Conservation (phyloP, 1,140 invertebrate species). For the Caenorhabditis inopinata region DNA sequence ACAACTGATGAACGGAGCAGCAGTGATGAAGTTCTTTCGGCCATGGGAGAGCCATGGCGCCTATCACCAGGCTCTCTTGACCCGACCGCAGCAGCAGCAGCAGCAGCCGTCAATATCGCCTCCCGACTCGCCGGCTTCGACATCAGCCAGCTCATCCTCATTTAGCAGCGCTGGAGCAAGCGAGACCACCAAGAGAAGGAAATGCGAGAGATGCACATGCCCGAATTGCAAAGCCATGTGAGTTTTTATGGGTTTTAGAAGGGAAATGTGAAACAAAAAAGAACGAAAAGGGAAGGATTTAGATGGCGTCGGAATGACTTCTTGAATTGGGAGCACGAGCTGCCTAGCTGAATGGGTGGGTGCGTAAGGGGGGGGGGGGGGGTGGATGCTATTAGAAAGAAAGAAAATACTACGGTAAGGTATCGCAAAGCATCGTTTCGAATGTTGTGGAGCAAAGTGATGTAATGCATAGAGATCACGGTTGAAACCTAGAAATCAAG, state of each 20-base stretch:
- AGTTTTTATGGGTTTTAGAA: conserved; percentile 1
- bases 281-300: neutral
- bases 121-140: neutral
- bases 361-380: too few relatives aligned
- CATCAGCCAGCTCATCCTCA: neutral
- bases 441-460: neutral
- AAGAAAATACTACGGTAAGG: neutral
- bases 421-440: neutral
- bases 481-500: too few relatives aligned
- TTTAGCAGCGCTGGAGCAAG: neutral
- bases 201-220: conserved; percentile 13
- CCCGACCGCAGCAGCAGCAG: too few relatives aligned
- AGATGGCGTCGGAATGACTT: neutral
- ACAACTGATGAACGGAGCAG: neutral
- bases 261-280: neutral
- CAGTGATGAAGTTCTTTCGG: neutral
- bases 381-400: neutral
- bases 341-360: conserved; percentile 1
- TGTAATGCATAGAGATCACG: neutral
- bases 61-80: neutral
- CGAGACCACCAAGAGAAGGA: neutral
- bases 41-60: neutral
- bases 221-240: conserved; percentile 25
- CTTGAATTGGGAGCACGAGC: neutral
- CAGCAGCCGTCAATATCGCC: neutral